phyloP scores from a whole-genome alignment of 2,113 vertebrate genomes.

The Phylloscopus trochilus region DNA sequence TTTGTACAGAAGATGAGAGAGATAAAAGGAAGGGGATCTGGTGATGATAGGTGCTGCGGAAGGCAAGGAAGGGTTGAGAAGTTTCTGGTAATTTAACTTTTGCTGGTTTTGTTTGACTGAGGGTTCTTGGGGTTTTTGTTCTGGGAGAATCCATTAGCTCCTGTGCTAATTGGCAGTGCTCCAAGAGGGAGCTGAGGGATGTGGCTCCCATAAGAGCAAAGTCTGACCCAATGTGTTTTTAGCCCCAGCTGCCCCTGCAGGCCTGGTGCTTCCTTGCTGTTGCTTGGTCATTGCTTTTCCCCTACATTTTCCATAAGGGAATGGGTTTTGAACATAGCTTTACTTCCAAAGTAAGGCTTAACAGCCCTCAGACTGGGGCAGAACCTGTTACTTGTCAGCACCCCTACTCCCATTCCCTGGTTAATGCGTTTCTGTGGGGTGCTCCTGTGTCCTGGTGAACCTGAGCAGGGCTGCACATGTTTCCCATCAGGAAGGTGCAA shows the following conservation, averaged over 20 bases:
- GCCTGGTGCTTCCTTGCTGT: background rate
- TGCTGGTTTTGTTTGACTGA: background rate
- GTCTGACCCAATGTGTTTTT: background rate
- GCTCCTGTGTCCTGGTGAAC: fast-evolving
- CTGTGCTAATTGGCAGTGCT: background rate
- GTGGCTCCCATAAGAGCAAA: background rate
- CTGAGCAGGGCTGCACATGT: fast-evolving
- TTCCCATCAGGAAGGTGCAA: background rate
- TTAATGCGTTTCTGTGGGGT: fast-evolving
- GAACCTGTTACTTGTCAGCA: background rate
- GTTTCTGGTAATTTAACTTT: background rate
- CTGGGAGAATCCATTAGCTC: background rate
- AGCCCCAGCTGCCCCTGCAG: background rate
- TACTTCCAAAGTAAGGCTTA: background rate
- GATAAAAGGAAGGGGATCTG: background rate
- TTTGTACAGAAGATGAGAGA: background rate
- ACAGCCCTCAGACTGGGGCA: background rate
- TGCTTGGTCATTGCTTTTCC: fast-evolving
- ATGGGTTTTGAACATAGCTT: background rate
- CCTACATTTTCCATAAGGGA: fast-evolving
- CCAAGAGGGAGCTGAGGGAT: background rate
- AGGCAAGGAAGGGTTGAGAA: background rate
- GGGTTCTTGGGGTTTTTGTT: background rate
- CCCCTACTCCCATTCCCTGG: fast-evolving
- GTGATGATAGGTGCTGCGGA: background rate